These are phyloP conservation scores for Heliornis fulica DNA, from an alignment of 2,113 vertebrate genomes.

Conservation along the genomic window DNA sequence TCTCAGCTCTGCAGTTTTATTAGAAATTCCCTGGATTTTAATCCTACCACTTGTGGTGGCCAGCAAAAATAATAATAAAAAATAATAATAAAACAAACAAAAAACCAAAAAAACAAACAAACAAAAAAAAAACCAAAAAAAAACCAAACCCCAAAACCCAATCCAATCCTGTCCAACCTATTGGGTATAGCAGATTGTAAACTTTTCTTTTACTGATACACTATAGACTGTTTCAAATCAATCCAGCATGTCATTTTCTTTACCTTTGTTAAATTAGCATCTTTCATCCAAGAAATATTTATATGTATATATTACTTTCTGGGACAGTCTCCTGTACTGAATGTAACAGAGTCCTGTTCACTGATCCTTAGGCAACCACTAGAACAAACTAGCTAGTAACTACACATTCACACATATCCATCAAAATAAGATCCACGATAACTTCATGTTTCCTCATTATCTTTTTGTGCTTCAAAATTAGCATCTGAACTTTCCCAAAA, in stretches of 20 bases:
- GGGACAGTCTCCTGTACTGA: neutral
- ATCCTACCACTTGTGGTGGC: neutral
- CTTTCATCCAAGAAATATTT: conserved; percentile 13
- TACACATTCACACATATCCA: neutral
- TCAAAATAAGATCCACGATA: neutral
- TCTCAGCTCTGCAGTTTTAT: neutral
- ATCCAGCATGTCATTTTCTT: neutral
- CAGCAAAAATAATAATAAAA: neutral
- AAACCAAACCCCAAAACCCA: no score
- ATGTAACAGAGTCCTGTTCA: neutral
- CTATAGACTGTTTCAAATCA: no score
- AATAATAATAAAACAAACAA: no score
- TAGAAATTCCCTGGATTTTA: neutral
- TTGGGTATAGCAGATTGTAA: neutral
- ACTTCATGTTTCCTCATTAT: neutral
- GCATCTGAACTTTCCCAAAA: neutral
- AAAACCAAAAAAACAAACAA: neutral
- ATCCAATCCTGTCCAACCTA: no score
- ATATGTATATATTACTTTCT: neutral
- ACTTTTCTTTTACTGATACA: neutral
- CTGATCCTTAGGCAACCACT: conserved; percentile 18
- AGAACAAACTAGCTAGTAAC: neutral
- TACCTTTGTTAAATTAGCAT: neutral
- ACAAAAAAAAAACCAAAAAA: no score
- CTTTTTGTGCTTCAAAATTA: neutral